Evolutionary conservation across 2,888 invertebrate genomes (phyloP).

Genomic region (Xanthorhoe designata): DNA sequence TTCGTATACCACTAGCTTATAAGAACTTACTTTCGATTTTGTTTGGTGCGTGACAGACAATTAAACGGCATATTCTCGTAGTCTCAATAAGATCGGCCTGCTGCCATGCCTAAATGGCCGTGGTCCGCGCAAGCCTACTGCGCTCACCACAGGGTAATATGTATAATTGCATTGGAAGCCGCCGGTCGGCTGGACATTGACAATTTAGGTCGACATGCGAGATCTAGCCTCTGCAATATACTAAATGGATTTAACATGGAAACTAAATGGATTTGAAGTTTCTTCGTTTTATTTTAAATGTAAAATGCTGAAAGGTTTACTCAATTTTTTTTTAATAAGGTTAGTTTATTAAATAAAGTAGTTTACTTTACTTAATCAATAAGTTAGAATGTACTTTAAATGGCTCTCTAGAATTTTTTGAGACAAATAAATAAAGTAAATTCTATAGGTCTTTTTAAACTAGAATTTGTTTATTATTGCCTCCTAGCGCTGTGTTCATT

Average conservation of each 20-base stretch:
- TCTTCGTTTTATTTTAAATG: background rate
- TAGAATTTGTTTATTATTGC: too few relatives aligned
- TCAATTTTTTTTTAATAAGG: too few relatives aligned
- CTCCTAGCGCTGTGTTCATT: too few relatives aligned
- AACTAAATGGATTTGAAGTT: background rate
- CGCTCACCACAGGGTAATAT: constrained; percentile 2
- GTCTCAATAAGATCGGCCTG: too few relatives aligned
- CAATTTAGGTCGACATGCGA: constrained; percentile 13
- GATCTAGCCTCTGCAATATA: background rate
- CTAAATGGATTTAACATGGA: background rate
- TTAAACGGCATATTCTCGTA: too few relatives aligned
- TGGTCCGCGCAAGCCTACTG: background rate
- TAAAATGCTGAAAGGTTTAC: background rate
- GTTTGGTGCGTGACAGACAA: too few relatives aligned
- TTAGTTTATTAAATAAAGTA: too few relatives aligned
- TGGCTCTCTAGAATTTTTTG: too few relatives aligned
- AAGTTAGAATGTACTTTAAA: background rate
- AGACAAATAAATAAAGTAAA: too few relatives aligned
- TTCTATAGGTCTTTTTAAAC: too few relatives aligned
- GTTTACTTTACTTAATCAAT: background rate
- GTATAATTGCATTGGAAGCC: constrained; percentile 20
- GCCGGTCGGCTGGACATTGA: constrained; percentile 3
- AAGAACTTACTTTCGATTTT: too few relatives aligned
- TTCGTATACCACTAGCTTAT: too few relatives aligned
- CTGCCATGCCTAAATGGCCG: background rate